phyloP scores from a whole-genome alignment of 2,888 invertebrate species.

The Artemia sinica region DNA sequence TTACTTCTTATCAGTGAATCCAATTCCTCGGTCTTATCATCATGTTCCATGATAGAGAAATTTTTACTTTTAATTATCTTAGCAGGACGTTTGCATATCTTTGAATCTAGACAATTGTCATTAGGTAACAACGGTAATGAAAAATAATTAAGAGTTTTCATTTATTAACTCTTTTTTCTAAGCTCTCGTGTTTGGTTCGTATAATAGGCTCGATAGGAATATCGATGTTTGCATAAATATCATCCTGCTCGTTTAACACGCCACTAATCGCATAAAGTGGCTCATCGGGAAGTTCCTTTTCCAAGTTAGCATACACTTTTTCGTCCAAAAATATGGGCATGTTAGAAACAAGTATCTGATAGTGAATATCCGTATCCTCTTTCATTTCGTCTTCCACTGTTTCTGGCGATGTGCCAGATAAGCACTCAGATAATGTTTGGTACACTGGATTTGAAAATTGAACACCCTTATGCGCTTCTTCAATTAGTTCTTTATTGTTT shows the following conservation, averaged over 20 bases:
- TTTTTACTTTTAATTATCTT: not conserved
- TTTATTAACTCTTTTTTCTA: too few species aligned
- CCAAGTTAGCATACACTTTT: not conserved
- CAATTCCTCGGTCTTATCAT: slow-evolving; percentile 4
- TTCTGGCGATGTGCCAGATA: not conserved
- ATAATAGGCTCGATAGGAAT: not conserved
- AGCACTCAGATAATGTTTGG: slow-evolving; percentile 17
- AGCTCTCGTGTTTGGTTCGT: not conserved
- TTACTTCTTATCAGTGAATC: not conserved
- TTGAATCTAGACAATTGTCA: not conserved
- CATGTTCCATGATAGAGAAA: slow-evolving; percentile 1
- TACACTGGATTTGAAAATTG: slow-evolving; percentile 20
- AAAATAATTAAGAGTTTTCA: too few species aligned
- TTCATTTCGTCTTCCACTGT: not conserved
- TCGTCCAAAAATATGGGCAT: slow-evolving; percentile 7
- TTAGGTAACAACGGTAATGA: too few species aligned
- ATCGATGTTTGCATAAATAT: not conserved
- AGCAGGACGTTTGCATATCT: not conserved
- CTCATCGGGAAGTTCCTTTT: not conserved
- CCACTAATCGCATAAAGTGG: not conserved
- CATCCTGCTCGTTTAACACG: not conserved
- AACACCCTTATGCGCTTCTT: not conserved
- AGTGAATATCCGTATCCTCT: not conserved
- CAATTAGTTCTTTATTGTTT: not conserved
- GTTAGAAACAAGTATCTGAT: slow-evolving; percentile 3